Conservation (phyloP, 1,140 invertebrate genomes). For the Neodiprion virginianus region DNA sequence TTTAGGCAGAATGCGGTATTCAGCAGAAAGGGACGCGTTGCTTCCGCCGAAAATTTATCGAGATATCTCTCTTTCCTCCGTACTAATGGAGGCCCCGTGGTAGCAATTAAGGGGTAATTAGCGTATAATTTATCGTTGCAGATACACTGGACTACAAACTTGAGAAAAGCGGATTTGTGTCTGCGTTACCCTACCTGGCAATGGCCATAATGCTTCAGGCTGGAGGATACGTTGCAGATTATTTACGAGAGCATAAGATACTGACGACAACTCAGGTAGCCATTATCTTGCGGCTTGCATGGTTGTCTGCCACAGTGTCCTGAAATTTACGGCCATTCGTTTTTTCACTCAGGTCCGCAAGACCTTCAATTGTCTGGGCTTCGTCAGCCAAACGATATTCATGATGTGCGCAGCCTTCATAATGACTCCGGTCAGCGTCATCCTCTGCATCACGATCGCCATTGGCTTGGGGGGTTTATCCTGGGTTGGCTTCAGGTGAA, state of each 20-base stretch:
- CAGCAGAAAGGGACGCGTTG: no score
- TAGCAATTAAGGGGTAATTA: no score
- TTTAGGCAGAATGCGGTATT: no score
- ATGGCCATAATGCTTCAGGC: conserved; percentile 83
- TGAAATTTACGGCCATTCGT: neutral
- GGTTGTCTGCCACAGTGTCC: neutral
- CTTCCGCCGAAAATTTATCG: no score
- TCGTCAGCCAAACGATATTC: conserved; percentile 82
- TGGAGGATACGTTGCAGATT: conserved; percentile 84
- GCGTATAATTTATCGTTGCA: conserved; percentile 50
- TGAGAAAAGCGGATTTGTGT: conserved; percentile 79
- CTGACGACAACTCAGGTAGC: conserved; percentile 73
- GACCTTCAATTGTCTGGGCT: conserved; percentile 79
- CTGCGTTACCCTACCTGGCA: conserved; percentile 84
- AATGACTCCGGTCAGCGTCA: conserved; percentile 68
- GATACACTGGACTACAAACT: conserved; percentile 77
- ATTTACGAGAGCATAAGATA: conserved; percentile 67
- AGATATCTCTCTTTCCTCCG: no score
- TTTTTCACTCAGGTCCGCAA: conserved; percentile 66
- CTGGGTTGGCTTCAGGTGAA: conserved; percentile 84
- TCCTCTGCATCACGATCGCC: conserved; percentile 81
- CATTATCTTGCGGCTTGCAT: conserved; percentile 5
- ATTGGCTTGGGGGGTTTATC: conserved; percentile 89
- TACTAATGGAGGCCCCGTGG: no score
- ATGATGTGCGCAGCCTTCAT: conserved; percentile 81